phyloP scores from a whole-genome alignment of 1,140 invertebrate genomes.

The Drosophila ogumai region DNA sequence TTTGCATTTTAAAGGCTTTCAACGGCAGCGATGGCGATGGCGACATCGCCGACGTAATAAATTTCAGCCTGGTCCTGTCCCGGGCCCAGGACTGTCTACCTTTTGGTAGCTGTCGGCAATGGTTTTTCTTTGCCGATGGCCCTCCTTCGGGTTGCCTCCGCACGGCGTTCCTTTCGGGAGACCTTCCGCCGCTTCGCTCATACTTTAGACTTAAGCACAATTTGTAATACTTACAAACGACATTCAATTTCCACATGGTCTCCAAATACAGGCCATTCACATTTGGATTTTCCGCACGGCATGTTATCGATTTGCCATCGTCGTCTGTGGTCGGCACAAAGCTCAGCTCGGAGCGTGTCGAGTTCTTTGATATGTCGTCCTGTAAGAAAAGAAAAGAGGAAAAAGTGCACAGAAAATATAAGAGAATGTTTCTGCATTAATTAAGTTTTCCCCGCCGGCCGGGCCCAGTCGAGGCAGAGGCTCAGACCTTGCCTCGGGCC shows the following conservation, averaged over 20 bases:
- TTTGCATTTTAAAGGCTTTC: constrained; percentile 84
- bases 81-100: constrained; percentile 68
- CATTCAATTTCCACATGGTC: constrained; percentile 93
- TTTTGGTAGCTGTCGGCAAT: constrained; percentile 76
- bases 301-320: constrained; percentile 93
- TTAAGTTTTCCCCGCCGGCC: constrained; percentile 60
- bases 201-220: constrained; percentile 78
- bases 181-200: constrained; percentile 29
- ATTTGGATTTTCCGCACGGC: constrained; percentile 94
- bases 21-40: constrained; percentile 62
- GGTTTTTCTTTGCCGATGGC: constrained; percentile 20
- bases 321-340: constrained; percentile 94
- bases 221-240: constrained; percentile 92
- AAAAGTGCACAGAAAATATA: constrained; percentile 37
- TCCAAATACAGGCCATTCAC: constrained; percentile 92
- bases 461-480: neutral
- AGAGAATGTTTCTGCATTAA: constrained; percentile 80
- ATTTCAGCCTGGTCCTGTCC: constrained; percentile 59
- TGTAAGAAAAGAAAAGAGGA: constrained; percentile 80
- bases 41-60: constrained; percentile 79
- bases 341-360: constrained; percentile 93
- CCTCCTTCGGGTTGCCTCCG: constrained; percentile 4
- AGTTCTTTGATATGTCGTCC: constrained; percentile 91
- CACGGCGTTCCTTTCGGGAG: constrained; percentile 15
- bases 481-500: constrained; percentile 32